Evolutionary conservation across 2,113 vertebrate genomes (phyloP).

Genomic region (Heliornis fulica): DNA sequence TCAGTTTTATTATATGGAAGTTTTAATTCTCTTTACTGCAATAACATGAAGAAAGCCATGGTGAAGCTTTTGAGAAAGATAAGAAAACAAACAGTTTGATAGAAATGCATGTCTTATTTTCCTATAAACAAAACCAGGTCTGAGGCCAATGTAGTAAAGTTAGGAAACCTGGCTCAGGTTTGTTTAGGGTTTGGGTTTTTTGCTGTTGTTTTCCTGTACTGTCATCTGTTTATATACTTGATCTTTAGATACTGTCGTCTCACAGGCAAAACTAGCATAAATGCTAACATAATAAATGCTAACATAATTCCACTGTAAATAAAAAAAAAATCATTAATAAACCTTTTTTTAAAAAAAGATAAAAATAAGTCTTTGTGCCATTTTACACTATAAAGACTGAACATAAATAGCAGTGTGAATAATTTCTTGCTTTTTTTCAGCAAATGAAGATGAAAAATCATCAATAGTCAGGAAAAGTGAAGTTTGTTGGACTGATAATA

Average conservation of each 20-base stretch:
- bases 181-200: not conserved
- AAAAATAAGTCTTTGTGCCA: not conserved
- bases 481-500: not conserved
- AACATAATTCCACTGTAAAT: not conserved
- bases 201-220: not conserved
- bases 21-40: not conserved
- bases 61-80: not conserved
- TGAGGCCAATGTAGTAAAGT: not conserved
- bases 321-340: not conserved
- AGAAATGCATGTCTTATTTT: not conserved
- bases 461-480: not conserved
- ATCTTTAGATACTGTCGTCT: not conserved
- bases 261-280: not conserved
- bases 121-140: not conserved
- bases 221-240: not conserved
- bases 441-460: conserved; percentile 29
- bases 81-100: not conserved
- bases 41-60: not conserved
- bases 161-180: not conserved
- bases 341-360: not conserved
- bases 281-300: no score
- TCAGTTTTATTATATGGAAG: not conserved
- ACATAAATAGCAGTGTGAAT: not conserved
- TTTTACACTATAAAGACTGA: not conserved
- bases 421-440: conserved; percentile 53